Evolutionary conservation across 2,797 vertebrate genomes (phyloP).

Genomic region (Gallinago stenura): DNA sequence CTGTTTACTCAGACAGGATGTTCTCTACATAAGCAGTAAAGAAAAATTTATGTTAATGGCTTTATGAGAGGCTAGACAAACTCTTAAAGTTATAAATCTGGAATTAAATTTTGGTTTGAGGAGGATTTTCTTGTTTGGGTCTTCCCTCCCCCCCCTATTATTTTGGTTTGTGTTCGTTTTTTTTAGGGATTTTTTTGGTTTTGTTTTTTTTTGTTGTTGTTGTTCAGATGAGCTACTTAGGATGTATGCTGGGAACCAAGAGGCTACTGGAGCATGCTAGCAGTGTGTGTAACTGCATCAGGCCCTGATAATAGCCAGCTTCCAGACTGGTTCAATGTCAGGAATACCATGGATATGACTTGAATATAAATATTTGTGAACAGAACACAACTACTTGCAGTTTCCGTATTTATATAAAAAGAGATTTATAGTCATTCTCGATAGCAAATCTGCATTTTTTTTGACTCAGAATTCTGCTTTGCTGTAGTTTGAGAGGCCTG

Average conservation of each 20-base stretch:
- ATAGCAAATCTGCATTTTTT: not conserved
- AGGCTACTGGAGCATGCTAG: not conserved
- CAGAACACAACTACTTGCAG: not conserved
- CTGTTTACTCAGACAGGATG: accelerated
- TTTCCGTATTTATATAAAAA: not conserved
- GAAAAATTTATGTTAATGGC: not conserved
- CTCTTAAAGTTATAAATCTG: not conserved
- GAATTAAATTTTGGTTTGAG: not conserved
- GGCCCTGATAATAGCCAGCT: not conserved
- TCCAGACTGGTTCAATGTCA: not conserved
- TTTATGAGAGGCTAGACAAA: not conserved
- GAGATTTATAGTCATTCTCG: not conserved
- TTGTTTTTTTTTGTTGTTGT: not conserved
- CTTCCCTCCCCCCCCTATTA: no score
- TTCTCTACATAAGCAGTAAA: not conserved
- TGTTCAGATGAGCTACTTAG: not conserved
- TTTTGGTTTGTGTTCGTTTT: not conserved
- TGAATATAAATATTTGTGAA: not conserved
- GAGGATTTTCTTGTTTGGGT: not conserved
- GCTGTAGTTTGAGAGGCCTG: not conserved
- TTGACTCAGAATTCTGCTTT: not conserved
- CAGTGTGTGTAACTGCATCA: not conserved
- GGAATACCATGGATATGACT: not conserved
- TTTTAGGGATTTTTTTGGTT: no score
- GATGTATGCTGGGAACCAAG: not conserved